Conservation (phyloP, 1,140 invertebrate species). For the Heliothis subflexa region DNA sequence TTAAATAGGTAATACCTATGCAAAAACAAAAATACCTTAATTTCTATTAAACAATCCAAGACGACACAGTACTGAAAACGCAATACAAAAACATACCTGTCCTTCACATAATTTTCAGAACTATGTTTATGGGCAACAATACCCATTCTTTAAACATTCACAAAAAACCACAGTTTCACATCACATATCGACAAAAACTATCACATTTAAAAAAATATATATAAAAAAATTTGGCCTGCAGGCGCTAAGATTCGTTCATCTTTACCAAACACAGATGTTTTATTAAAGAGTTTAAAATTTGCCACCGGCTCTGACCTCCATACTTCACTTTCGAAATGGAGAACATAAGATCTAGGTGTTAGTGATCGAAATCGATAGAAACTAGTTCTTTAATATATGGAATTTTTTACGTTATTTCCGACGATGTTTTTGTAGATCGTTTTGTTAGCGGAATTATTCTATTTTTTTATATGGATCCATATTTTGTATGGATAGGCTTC, state of each 20-base stretch:
- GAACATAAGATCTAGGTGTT: neutral
- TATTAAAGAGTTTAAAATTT: conserved; percentile 3
- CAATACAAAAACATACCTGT: too few relatives aligned
- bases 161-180: neutral
- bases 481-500: too few relatives aligned
- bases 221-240: neutral
- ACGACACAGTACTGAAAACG: too few relatives aligned
- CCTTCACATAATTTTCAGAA: too few relatives aligned
- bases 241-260: neutral
- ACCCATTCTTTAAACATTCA: neutral
- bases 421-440: too few relatives aligned
- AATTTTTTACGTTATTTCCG: too few relatives aligned
- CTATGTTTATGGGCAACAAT: too few relatives aligned
- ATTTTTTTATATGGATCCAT: neutral
- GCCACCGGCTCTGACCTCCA: conserved; percentile 11
- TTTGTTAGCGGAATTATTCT: neutral
- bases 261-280: conserved; percentile 12
- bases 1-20: too few relatives aligned
- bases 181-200: conserved; percentile 17
- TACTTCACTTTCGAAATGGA: conserved; percentile 19
- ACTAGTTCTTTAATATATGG: too few relatives aligned
- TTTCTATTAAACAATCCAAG: too few relatives aligned
- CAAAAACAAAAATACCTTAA: too few relatives aligned
- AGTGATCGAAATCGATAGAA: neutral
- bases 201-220: neutral